Conservation (phyloP, 2,888 invertebrate species). For the Drosophila borborema region DNA sequence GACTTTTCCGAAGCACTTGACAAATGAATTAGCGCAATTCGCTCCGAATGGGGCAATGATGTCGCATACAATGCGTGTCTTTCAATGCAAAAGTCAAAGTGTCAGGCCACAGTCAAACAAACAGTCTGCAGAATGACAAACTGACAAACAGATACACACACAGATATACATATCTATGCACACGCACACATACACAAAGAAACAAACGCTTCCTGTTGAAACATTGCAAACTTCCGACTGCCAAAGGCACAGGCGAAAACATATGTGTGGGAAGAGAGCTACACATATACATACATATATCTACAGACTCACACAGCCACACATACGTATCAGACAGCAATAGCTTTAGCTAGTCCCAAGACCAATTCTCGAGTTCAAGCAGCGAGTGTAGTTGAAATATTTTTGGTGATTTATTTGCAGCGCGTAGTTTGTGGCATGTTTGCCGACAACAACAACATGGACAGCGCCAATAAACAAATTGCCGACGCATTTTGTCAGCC, state of each 20-base stretch:
- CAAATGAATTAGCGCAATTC: constrained; percentile 79
- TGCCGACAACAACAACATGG: constrained; percentile 55
- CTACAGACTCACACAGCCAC: background rate
- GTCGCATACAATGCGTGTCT: constrained; percentile 72
- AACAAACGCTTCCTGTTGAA: constrained; percentile 77
- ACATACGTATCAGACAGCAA: constrained; percentile 13
- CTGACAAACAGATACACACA: constrained; percentile 34
- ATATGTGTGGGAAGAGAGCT: constrained; percentile 66
- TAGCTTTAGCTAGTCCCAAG: constrained; percentile 17
- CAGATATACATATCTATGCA: constrained; percentile 17
- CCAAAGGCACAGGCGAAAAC: constrained; percentile 61
- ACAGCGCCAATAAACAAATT: constrained; percentile 79
- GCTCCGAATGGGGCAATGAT: constrained; percentile 49
- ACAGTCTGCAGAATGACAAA: constrained; percentile 57
- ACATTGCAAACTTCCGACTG: constrained; percentile 81
- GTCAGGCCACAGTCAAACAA: constrained; percentile 74
- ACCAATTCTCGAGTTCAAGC: constrained; percentile 20
- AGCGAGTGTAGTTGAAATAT: constrained; percentile 78
- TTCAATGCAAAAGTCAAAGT: constrained; percentile 80
- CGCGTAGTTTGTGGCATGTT: constrained; percentile 79
- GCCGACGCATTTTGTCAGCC: constrained; percentile 78
- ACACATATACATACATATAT: background rate
- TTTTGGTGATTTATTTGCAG: constrained; percentile 81
- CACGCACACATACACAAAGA: constrained; percentile 55
- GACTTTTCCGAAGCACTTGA: constrained; percentile 63